Base-by-base conservation (phyloP, 2,797 vertebrate species). In the Glyptemys insculpta region DNA sequence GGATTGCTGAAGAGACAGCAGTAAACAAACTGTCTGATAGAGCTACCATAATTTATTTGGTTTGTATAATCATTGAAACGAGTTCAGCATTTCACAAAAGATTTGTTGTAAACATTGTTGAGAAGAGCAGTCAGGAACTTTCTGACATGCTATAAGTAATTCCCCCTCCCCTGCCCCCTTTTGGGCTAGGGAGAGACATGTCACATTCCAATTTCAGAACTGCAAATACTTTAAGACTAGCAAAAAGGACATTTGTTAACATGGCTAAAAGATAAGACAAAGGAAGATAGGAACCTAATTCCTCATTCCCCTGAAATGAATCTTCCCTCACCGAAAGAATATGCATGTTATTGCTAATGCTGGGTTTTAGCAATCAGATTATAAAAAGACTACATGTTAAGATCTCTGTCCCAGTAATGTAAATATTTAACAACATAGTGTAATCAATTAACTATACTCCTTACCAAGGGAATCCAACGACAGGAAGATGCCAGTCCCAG, bases 381-480 rank as follows among this genome's bases (percentile, higher is more conserved):
- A 47, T 78, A 78, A 78, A 49, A 49, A 78, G 4, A 31, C 14
- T 78, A 31, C 15, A 78, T 27, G 27, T 18, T 15, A 78, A 78
- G 44, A 78, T 15, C 65, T 72, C 41, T 76, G 15, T 78, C 14
- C 21, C 9, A 15, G 14, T 44, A 15, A 47, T 14, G 12, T 47
- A 76, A 47, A 29, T 54, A 65, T 25, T 49, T 59, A 89, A 72
- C 29, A 80, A 52, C 31, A 47, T 74, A 47, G 15, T 12, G 10
- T 6, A 5, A 86, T 81, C n/a, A 91, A 53, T 94, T 7, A 15
- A 31, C 18, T 53, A 47, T 8, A 18, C 52, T 72, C 96, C 98
- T 98, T 98, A 99, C 99, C 98, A 98, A 97, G 95, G 98, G 98
- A 95, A 98, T 98, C 98, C 98, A 99, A 29, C 97, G 98, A 98